Evolutionary conservation across 2,797 vertebrate species (phyloP).

Genomic region (Orientallactaga sibirica): DNA sequence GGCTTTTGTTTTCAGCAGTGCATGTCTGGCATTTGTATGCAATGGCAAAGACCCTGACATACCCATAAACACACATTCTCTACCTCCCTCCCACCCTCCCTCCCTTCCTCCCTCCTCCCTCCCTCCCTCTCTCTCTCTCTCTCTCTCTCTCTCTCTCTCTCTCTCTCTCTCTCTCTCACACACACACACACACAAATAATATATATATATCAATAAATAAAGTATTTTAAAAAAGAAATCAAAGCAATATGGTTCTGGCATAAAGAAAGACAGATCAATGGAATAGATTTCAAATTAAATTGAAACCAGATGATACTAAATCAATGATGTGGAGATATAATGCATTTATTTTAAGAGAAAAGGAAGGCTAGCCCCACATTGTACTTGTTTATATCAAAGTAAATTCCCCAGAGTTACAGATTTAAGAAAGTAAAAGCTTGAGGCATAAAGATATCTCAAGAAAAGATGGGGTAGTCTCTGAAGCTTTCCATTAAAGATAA

Average conservation of each 20-base stretch:
- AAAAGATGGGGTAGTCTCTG: not conserved
- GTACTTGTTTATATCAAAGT: not conserved
- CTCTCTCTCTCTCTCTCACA: too few relatives aligned
- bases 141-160: too few relatives aligned
- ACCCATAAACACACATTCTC: too few relatives aligned
- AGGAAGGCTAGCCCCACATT: not conserved
- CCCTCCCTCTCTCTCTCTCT: too few relatives aligned
- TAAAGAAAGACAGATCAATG: not conserved
- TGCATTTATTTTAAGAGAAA: not conserved
- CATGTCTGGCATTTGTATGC: too few relatives aligned
- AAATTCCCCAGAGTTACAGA: not conserved
- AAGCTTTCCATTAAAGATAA: constrained; percentile 21
- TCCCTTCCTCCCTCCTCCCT: too few relatives aligned
- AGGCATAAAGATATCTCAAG: constrained; percentile 10
- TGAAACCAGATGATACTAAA: constrained; percentile 34
- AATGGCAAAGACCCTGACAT: too few relatives aligned
- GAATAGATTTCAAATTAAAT: constrained; percentile 46
- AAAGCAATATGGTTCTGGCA: constrained; percentile 43
- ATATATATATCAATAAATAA: too few relatives aligned
- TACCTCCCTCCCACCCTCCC: too few relatives aligned
- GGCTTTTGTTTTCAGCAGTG: too few relatives aligned
- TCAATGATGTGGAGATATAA: not conserved
- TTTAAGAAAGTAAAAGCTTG: constrained; percentile 19
- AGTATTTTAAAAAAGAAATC: not conserved
- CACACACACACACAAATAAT: too few relatives aligned